These are phyloP conservation scores for Magallana ariakensis DNA, from an alignment of 1,140 invertebrate species.

Conservation along the genomic window DNA sequence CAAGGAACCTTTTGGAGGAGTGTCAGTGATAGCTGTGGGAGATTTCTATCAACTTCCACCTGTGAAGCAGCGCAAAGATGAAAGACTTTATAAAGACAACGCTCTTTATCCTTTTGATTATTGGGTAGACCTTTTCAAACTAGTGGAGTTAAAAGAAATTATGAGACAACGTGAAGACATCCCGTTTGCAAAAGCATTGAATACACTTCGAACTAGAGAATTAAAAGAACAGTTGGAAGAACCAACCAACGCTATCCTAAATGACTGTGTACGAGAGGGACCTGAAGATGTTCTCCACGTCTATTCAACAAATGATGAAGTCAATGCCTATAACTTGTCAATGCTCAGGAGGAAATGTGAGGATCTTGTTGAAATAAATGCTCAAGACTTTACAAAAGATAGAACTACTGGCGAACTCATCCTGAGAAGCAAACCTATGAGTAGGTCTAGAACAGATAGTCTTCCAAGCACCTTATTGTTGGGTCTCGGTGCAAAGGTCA, in stretches of 20 bases:
- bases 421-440: neutral
- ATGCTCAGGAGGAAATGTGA: neutral
- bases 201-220: neutral
- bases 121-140: neutral
- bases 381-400: slow-evolving; percentile 28
- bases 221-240: neutral
- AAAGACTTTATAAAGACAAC: neutral
- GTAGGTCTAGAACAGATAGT: neutral
- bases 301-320: slow-evolving; percentile 17
- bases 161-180: slow-evolving; percentile 36
- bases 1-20: slow-evolving; percentile 6
- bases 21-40: slow-evolving; percentile 22
- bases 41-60: slow-evolving; percentile 39
- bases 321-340: neutral
- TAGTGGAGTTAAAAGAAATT: neutral
- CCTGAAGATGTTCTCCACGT: neutral
- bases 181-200: slow-evolving; percentile 13
- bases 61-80: neutral
- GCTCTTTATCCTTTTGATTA: neutral
- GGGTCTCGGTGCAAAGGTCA: neutral
- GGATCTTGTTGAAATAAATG: neutral
- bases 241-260: neutral
- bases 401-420: slow-evolving; percentile 34
- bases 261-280: neutral
- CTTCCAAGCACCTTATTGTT: neutral